Evolutionary conservation across 2,113 vertebrate genomes (phyloP), one percentile per base, ranked within the genome.

Genomic region (Sapajus apella): DNA sequence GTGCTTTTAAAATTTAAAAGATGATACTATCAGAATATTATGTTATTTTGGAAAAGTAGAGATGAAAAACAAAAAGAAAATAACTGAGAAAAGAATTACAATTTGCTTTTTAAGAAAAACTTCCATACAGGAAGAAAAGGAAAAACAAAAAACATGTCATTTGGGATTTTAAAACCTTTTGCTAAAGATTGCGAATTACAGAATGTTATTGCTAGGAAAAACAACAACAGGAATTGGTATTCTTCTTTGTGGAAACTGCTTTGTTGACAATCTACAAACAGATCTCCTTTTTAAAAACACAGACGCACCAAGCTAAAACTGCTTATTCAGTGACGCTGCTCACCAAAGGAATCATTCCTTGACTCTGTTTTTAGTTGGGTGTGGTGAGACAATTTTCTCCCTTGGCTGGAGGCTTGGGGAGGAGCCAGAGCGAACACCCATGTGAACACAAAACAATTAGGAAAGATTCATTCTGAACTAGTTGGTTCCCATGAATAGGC

Each of bases 361-460:
- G 98, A 98, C 97, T 97, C 88, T 97, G 66, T 55, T 98, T 98
- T 98, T 96, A 98, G 98, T 94, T 98, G 98, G 99, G 98, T 50
- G 98, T 98, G 98, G 98, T 97, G 92, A 66, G 97, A 90, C 98
- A 98, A 98, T 98, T 98, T 98, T 97, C 96, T 95, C 97, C 95
- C 96, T 97, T 97, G 97, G 96, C 87, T 98, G 94, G 94, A 73
- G 73, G 37, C 95, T 97, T 98, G 98, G 96, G 73, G 6, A 64
- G 58, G 50, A 97, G 96, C 98, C 98, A 97, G 50, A 18, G 95
- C 96, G 97, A 98, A 98, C 98, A 97, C 98, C 98, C 97, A 96
- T 96, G 89, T 88, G 96, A 98, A 98, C 92, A 95, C 87, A 97
- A 87, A 20, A 94, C 97, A 97, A 98, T 98, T 98, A 98, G 97